phyloP scores from a whole-genome alignment of 2,797 vertebrate genomes.

The Schizopygopsis malacanthus region DNA sequence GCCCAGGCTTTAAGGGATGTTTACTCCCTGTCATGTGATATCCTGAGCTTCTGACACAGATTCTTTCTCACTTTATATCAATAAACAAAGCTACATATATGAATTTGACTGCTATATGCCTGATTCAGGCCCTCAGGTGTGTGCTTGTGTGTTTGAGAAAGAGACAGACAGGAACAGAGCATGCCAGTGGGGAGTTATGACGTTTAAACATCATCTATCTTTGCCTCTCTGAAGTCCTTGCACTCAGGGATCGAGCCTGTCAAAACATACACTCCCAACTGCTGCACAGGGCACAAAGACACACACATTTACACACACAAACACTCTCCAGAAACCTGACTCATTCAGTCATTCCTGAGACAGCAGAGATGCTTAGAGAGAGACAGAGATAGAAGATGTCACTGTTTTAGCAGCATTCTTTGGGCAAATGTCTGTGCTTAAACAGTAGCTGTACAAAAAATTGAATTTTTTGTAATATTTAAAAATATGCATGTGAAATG shows the following conservation, averaged over 20 bases:
- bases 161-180: constrained; percentile 16
- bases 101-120: constrained; percentile 27
- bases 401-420: constrained; percentile 59
- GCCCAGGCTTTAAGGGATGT: constrained; percentile 45
- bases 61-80: constrained; percentile 39
- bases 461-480: background rate
- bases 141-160: constrained; percentile 30
- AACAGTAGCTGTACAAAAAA: background rate
- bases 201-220: constrained; percentile 63
- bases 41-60: constrained; percentile 31
- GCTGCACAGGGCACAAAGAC: constrained; percentile 46
- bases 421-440: constrained; percentile 1
- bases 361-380: constrained; percentile 38
- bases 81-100: constrained; percentile 38
- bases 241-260: constrained; percentile 58
- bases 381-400: constrained; percentile 50
- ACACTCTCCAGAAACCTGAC: constrained; percentile 47
- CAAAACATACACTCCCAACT: constrained; percentile 60
- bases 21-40: constrained; percentile 41
- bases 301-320: constrained; percentile 41
- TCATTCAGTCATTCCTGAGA: constrained; percentile 59
- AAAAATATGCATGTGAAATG: background rate
- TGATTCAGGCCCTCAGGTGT: constrained; percentile 29
- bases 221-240: constrained; percentile 57
- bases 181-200: constrained; percentile 41